phyloP scores from a whole-genome alignment of 2,113 vertebrate species.

The Hippocampus mohnikei region DNA sequence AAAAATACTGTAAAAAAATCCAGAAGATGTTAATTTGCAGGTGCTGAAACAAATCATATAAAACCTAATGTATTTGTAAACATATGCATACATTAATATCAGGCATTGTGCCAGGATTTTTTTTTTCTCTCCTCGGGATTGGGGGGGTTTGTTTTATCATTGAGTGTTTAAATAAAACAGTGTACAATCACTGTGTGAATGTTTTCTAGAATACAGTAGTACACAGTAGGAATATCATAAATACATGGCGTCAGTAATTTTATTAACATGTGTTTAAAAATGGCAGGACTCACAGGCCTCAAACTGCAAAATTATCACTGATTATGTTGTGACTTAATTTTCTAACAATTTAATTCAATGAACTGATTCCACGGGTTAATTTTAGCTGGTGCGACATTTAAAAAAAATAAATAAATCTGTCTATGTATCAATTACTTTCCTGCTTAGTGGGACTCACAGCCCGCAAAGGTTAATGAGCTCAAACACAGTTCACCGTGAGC shows the following conservation, averaged over 20 bases:
- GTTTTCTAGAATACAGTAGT: background rate
- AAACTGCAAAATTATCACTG: too few species aligned
- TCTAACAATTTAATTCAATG: background rate
- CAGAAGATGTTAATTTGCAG: too few species aligned
- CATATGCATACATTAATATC: too few species aligned
- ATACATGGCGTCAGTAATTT: background rate
- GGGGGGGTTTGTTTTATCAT: background rate
- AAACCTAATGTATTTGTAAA: too few species aligned
- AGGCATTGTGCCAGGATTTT: too few species aligned
- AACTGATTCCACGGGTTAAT: conserved; percentile 4
- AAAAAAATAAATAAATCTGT: conserved; percentile 1
- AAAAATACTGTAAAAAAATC: too few species aligned
- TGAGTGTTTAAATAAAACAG: background rate
- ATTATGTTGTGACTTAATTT: background rate
- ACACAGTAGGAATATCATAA: background rate
- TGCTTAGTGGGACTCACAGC: conserved; percentile 66
- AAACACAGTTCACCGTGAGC: conserved; percentile 84
- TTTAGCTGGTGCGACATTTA: background rate
- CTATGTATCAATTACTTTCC: conserved; percentile 53
- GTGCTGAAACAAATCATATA: too few species aligned
- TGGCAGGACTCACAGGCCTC: too few species aligned
- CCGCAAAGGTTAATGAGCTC: conserved; percentile 86
- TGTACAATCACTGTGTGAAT: background rate
- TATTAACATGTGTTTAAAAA: background rate
- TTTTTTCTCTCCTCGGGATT: too few species aligned